Base-by-base conservation (phyloP, 1,140 invertebrate species). In the Trichogramma pretiosum region DNA sequence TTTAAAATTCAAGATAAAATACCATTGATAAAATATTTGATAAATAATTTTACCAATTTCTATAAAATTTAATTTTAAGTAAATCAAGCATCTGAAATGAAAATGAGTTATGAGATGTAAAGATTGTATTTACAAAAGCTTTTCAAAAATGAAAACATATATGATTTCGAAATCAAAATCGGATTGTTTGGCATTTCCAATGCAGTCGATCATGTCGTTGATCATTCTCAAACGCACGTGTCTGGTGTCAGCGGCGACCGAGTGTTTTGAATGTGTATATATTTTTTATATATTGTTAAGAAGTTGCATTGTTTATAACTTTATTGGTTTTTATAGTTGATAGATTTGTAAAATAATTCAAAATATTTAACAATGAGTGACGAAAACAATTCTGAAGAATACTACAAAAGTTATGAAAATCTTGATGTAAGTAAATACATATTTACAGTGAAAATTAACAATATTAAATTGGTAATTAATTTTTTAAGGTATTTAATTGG, bases 391-490 rank as follows among this genome's bases (percentile, higher is more conserved):
- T 17, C 56, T 35, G 50, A 60, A 26, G 19, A 55, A 33, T 66
- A 67, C 54, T 66, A 64, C 54, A 41, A 56, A 34, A 64, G 62
- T 36, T 67, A 67, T 32, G 60, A 61, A 53, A 54, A 65, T 50
- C 46, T 64, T 22, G 57, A 66, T 45, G 65, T 64, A 58, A 55
- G 56, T 60, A 33, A 41, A 13, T 30, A 26, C 21, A 33, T 22
- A 48, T 19, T 50, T 43, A 41, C 47, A 37, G 35, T 42, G 23
- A 51, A 53, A 17, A 48, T 43, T 45, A 38, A 28, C 18, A 34
- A 13, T 46, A 16, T 22, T 38, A 17, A 16, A 23, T 24, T 17
- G 17, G 39, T 16, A 46, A 50, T 46, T 35, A 32, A 33, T 33
- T 24, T 36, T 34, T 36, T 21, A 16, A 11, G 5, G n/a, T 24